A percentile compares a stretch with the other conserved stretches of the same genome.
Evolutionary conservation across 1,140 invertebrate genomes (phyloP).

Genomic region (Holcopasites calliopsidis): DNA sequence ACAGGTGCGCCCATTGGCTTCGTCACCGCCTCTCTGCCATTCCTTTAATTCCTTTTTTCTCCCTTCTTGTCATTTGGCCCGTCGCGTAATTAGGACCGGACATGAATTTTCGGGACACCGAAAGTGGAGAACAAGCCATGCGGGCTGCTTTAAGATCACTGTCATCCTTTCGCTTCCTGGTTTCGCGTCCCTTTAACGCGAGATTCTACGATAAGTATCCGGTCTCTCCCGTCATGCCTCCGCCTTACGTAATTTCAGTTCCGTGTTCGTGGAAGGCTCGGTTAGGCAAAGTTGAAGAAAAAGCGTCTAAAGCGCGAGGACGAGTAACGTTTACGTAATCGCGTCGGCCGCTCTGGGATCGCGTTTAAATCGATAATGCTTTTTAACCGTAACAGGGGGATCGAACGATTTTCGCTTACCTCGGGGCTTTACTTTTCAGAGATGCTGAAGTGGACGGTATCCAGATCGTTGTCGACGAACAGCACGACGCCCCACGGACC

Average conservation of each 20-base stretch:
- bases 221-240: neutral
- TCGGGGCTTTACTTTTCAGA: conserved; percentile 49
- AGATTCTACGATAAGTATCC: conserved; percentile 21
- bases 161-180: neutral
- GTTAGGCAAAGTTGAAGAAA: neutral
- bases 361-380: conserved; percentile 10
- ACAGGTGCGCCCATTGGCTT: conserved; percentile 67
- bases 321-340: no score
- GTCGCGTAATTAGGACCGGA: conserved; percentile 8
- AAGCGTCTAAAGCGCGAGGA: no score
- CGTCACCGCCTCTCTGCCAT: conserved; percentile 42
- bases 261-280: neutral
- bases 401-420: conserved; percentile 10
- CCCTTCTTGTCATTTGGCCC: conserved; percentile 28
- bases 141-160: neutral
- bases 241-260: neutral
- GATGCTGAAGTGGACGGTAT: conserved; percentile 79
- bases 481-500: conserved; percentile 75
- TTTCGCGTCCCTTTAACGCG: neutral
- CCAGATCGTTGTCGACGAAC: conserved; percentile 76
- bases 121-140: neutral
- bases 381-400: neutral
- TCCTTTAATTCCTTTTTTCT: conserved; percentile 19
- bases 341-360: neutral
- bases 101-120: conserved; percentile 3